Conservation (phyloP, 2,113 vertebrate genomes). For the Girardinichthys multiradiatus region DNA sequence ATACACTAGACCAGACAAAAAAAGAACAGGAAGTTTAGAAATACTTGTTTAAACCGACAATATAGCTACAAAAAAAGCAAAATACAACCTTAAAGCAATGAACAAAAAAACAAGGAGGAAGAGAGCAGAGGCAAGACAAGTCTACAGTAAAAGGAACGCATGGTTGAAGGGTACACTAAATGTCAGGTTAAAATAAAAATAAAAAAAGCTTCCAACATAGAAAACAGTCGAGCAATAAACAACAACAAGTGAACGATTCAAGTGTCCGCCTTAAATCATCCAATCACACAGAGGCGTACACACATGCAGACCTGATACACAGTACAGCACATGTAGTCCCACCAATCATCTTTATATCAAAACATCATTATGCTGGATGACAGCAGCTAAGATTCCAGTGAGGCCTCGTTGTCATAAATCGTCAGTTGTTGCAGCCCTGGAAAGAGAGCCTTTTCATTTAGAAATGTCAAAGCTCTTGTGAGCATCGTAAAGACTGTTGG, state of each 20-base stretch:
- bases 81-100: conserved; percentile 6
- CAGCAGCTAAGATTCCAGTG: conserved; percentile 86
- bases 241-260: conserved; percentile 67
- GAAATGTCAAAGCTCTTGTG: conserved; percentile 89
- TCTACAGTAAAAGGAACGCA: conserved; percentile 37
- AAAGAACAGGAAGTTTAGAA: conserved; percentile 29
- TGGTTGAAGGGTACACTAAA: conserved; percentile 61
- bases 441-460: conserved; percentile 94
- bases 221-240: conserved; percentile 71
- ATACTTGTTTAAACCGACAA: conserved; percentile 1
- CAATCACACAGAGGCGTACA: conserved; percentile 37
- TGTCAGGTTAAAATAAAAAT: conserved; percentile 54
- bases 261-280: conserved; percentile 74
- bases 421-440: conserved; percentile 78
- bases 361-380: conserved; percentile 93
- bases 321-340: conserved; percentile 76
- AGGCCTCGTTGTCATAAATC: conserved; percentile 90
- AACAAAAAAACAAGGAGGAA: conserved; percentile 4
- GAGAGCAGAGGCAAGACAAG: background rate
- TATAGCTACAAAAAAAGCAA: conserved; percentile 7
- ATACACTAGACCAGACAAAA: conserved; percentile 10
- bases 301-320: conserved; percentile 45
- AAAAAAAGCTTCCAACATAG: conserved; percentile 33
- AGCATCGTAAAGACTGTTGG: conserved; percentile 85
- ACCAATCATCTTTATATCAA: conserved; percentile 96